Conservation (phyloP, 2,797 vertebrate species). For the Vultur gryphus region DNA sequence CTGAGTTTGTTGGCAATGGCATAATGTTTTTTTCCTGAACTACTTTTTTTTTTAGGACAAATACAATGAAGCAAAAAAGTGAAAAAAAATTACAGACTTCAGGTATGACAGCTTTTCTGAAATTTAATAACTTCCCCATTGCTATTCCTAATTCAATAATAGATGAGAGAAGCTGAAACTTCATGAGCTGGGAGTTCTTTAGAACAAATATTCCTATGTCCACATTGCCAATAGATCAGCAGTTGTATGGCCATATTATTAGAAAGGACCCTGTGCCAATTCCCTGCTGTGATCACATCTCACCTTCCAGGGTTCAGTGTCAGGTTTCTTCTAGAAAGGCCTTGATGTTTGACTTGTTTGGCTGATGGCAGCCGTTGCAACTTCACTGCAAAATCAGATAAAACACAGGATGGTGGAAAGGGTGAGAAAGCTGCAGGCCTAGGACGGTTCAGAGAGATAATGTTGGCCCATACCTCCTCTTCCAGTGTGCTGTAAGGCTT, state of each 20-base stretch:
- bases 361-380: not conserved
- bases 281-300: not conserved
- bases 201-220: not conserved
- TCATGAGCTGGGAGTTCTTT: not conserved
- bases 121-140: not conserved
- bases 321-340: not conserved
- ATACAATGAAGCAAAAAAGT: not conserved
- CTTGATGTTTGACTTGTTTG: not conserved
- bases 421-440: not conserved
- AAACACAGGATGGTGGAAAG: not conserved
- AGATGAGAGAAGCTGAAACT: not conserved
- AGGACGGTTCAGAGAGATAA: not conserved
- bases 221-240: not conserved
- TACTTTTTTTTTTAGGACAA: slow-evolving; percentile 45
- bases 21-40: not conserved
- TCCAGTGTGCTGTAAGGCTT: not conserved
- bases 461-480: not conserved
- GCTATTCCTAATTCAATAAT: not conserved
- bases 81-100: slow-evolving; percentile 4
- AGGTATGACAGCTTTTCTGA: slow-evolving; percentile 48
- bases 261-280: not conserved
- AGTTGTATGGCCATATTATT: not conserved
- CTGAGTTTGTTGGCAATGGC: not conserved
- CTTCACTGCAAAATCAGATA: not conserved
- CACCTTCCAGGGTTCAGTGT: not conserved